Percentiles rank a stretch among this genome's conserved stretches.
Evolutionary conservation across 2,888 invertebrate genomes (phyloP).

Genomic region (Hypolimnas misippus): DNA sequence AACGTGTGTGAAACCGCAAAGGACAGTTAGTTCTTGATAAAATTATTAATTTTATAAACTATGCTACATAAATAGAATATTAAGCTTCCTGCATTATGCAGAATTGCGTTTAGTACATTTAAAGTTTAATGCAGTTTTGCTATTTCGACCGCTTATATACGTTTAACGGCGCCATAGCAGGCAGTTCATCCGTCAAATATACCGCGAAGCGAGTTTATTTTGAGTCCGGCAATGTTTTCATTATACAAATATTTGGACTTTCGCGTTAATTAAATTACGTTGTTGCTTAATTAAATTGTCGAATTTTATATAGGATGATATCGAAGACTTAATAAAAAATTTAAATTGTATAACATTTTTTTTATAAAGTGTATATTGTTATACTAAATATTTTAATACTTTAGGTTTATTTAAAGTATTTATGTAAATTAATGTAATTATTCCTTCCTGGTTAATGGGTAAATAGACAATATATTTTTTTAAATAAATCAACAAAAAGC

Average conservation of each 20-base stretch:
- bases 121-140: conserved; percentile 7
- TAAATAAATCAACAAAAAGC: too few species aligned
- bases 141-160: neutral
- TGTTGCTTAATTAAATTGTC: neutral
- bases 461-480: too few species aligned
- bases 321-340: neutral
- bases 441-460: too few species aligned
- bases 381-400: too few species aligned
- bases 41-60: too few species aligned
- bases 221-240: neutral
- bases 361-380: too few species aligned
- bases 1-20: too few species aligned
- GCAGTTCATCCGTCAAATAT: neutral
- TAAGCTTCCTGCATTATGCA: neutral
- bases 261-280: neutral
- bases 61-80: neutral
- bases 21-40: too few species aligned
- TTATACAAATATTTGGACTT: neutral
- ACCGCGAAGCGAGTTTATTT: neutral
- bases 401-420: too few species aligned
- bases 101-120: neutral
- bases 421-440: too few species aligned
- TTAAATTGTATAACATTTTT: too few species aligned
- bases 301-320: conserved; percentile 3
- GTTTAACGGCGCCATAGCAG: neutral